Conservation (phyloP, 2,888 invertebrate genomes). For the Phengaris arion region DNA sequence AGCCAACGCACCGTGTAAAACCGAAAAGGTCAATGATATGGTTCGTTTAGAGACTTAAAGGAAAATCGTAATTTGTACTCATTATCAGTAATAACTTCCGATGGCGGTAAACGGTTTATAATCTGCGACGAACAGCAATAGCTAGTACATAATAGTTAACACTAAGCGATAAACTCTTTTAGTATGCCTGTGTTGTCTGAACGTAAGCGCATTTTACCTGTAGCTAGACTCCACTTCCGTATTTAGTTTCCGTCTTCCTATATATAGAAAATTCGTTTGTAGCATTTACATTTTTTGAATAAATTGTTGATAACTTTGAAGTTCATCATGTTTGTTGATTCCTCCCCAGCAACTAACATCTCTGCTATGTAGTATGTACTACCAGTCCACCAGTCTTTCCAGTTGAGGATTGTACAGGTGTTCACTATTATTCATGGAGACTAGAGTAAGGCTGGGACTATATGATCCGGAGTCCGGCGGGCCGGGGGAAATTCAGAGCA, state of each 20-base stretch:
- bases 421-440: too few relatives aligned
- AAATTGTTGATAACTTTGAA: too few relatives aligned
- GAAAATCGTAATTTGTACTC: conserved; percentile 1
- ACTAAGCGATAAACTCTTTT: not conserved
- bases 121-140: not conserved
- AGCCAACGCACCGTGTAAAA: not conserved
- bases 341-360: too few relatives aligned
- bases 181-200: not conserved
- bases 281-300: not conserved
- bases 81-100: conserved; percentile 13
- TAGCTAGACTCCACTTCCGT: not conserved
- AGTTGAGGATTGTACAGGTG: too few relatives aligned
- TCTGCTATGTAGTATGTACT: too few relatives aligned
- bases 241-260: not conserved
- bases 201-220: not conserved
- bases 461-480: too few relatives aligned
- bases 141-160: not conserved
- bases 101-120: conserved; percentile 13
- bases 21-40: conserved; percentile 4
- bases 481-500: too few relatives aligned
- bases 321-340: too few relatives aligned
- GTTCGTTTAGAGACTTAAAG: not conserved
- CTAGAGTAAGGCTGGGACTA: too few relatives aligned
- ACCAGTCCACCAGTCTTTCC: too few relatives aligned
- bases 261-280: not conserved